These are phyloP conservation scores for Drosophila borealis DNA, from an alignment of 2,888 invertebrate genomes.

Conservation along the genomic window DNA sequence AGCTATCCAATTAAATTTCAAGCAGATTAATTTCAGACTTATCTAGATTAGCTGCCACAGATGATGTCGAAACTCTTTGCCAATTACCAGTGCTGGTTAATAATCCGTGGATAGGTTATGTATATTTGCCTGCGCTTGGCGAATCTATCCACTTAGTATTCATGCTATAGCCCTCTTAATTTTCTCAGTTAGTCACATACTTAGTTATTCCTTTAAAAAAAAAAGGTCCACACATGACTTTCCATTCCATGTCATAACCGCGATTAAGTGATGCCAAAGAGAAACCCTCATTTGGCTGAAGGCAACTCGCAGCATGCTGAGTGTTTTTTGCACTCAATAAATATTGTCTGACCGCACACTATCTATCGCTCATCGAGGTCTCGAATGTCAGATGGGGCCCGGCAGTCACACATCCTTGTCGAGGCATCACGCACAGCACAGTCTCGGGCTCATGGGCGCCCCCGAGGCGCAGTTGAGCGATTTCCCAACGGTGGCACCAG, in stretches of 20 bases:
- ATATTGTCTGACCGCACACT: conserved; percentile 67
- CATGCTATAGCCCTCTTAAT: no score
- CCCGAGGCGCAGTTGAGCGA: conserved; percentile 53
- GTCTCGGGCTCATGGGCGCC: conserved; percentile 17
- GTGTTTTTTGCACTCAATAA: conserved; percentile 73
- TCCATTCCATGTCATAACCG: neutral
- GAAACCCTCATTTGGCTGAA: conserved; percentile 17
- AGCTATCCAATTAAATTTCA: no score
- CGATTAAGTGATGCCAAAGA: neutral
- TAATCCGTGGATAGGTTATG: no score
- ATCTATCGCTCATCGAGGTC: conserved; percentile 64
- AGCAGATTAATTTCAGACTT: no score
- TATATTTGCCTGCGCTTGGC: no score
- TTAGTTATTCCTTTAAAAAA: neutral
- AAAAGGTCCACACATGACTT: neutral
- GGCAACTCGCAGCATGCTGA: conserved; percentile 36
- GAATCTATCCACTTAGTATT: no score
- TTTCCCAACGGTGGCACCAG: conserved; percentile 65
- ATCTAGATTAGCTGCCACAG: no score
- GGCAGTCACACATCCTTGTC: conserved; percentile 31
- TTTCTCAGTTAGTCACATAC: no score
- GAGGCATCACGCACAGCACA: conserved; percentile 42
- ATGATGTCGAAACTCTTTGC: no score
- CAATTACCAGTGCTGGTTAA: no score
- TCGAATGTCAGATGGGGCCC: conserved; percentile 60